A percentile compares a stretch with the other conserved stretches of the same genome.
phyloP scores from a whole-genome alignment of 2,888 invertebrate species.

The Microctonus aethiopoides region DNA sequence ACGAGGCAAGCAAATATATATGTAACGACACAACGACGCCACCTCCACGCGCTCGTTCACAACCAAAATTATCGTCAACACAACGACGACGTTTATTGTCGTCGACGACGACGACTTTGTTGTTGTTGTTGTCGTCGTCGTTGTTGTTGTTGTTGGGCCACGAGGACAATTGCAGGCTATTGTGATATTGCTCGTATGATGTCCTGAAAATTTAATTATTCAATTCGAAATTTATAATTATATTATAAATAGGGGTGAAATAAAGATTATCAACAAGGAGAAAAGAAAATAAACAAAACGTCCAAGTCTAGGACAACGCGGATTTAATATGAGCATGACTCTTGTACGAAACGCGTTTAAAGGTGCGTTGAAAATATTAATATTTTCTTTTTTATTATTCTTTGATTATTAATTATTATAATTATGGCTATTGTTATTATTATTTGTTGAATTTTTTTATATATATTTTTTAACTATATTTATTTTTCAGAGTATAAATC shows the following conservation, averaged over 20 bases:
- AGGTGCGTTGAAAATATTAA: slow-evolving; percentile 50
- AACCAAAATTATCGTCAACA: slow-evolving; percentile 26
- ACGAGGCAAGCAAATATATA: neutral
- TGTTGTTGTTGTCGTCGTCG: slow-evolving; percentile 32
- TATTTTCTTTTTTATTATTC: slow-evolving; percentile 10
- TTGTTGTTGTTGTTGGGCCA: slow-evolving; percentile 30
- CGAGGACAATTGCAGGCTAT: neutral
- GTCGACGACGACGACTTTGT: slow-evolving; percentile 34
- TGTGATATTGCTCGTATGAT: slow-evolving; percentile 18
- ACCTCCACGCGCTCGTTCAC: slow-evolving; percentile 26
- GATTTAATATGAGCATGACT: slow-evolving; percentile 66
- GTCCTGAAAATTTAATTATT: slow-evolving; percentile 11
- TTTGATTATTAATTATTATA: neutral
- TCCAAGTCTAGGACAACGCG: slow-evolving; percentile 37
- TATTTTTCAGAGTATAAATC: no score
- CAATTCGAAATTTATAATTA: neutral
- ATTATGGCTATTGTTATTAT: neutral
- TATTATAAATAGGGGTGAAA: neutral
- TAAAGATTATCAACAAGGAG: slow-evolving; percentile 26
- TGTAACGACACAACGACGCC: slow-evolving; percentile 31
- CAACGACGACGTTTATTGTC: slow-evolving; percentile 37
- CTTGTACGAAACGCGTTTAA: slow-evolving; percentile 64
- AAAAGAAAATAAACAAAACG: no score
- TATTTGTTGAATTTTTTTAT: neutral
- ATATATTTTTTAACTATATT: neutral